A percentile compares a stretch with the other conserved stretches of the same genome.
phyloP scores from a whole-genome alignment of 1,140 invertebrate genomes.

The Ceratoteleas bidentatus region DNA sequence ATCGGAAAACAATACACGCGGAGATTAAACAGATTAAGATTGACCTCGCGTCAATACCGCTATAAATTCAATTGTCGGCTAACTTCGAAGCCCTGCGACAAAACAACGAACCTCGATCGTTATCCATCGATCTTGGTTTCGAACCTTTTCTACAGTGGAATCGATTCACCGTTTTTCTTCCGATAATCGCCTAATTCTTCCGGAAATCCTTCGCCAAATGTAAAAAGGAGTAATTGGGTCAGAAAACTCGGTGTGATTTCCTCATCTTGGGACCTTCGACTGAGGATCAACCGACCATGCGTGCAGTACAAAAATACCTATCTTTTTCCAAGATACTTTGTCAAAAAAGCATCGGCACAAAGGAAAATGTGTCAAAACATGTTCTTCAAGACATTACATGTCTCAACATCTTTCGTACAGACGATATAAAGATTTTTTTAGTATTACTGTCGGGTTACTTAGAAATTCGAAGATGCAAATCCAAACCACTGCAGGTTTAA shows the following conservation, averaged over 20 bases:
- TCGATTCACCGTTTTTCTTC: background rate
- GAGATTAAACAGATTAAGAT: slow-evolving; percentile 1
- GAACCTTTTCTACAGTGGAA: background rate
- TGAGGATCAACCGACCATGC: too few species aligned
- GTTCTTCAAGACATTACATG: background rate
- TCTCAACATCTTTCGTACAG: background rate
- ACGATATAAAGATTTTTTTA: too few species aligned
- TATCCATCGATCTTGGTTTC: background rate
- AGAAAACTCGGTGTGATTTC: too few species aligned
- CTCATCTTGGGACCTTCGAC: too few species aligned
- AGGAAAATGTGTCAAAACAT: too few species aligned
- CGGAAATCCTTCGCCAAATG: too few species aligned
- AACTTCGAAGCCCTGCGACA: background rate
- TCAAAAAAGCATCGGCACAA: too few species aligned
- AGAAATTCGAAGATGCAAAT: slow-evolving; percentile 18
- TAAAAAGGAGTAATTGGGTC: too few species aligned
- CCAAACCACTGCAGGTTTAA: slow-evolving; percentile 26
- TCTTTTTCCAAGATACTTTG: too few species aligned
- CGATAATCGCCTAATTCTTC: too few species aligned
- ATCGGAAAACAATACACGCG: background rate
- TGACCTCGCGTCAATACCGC: slow-evolving; percentile 1
- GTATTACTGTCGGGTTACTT: slow-evolving; percentile 13
- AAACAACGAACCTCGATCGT: background rate
- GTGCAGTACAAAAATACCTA: too few species aligned
- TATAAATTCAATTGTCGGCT: background rate